Base-by-base conservation (phyloP, 2,888 invertebrate genomes). In the Cephus nigrinus region DNA sequence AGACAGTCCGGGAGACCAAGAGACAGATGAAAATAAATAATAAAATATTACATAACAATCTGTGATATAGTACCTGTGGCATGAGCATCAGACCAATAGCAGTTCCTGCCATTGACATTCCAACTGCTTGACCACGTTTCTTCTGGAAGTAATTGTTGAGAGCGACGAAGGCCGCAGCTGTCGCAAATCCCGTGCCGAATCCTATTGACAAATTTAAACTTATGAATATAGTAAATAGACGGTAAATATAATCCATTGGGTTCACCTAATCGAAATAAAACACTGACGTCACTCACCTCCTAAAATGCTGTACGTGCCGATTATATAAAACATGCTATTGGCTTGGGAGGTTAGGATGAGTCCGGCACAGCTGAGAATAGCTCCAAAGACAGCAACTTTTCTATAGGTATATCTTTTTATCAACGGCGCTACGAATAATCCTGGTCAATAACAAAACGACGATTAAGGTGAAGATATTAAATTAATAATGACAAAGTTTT, bases 41-140 rank as follows among this genome's bases (percentile, higher is more conserved):
- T 23, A 0, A 55, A 55, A 55, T 55, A 1, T 55, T 55, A 2
- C 0, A 0, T 23, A 55, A 23, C 9, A 23, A 55, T 9, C 23
- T 3, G 23, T 9, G 40, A 40, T 2, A 23, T 40, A 35, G 77
- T 75, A 88, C 93, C 88, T 96, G 96, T 1, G 96, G 96, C 94
- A 96, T 95, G 80, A 96, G 93, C 93, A 96, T 94, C 92, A 96
- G 94, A 4, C 96, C 96, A 84, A 96, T 93, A 5, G 96, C 96
- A 0, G 96, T 96, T 0, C 96, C 96, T 0, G 96, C 96, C 94
- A 96, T 95, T 0, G 96, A 96, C 34, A 96, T 92, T 0, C 96
- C 96, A 11, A 96, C 95, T 0, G 96, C 96, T 89, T 96, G 96
- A 0, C 96, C 96, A 33, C 96, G 94, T 89, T 95, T 95, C 89